Evolutionary conservation across 2,113 vertebrate species (phyloP).

Genomic region (Phalacrocorax carbo): DNA sequence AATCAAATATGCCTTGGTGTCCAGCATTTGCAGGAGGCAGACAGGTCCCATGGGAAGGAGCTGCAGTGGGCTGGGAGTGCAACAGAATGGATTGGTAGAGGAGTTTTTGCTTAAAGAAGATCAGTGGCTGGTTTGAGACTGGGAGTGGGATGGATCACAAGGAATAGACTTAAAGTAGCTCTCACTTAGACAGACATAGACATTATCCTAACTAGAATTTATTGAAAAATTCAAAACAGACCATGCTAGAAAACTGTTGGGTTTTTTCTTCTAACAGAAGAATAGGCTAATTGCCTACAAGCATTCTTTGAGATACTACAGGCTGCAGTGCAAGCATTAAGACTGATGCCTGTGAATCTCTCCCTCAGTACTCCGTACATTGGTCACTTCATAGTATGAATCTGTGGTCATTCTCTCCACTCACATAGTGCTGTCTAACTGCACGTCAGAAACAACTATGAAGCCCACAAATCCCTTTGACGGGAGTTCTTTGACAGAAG

Average conservation of each 20-base stretch:
- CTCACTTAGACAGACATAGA: neutral
- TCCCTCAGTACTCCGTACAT: neutral
- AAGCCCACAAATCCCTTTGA: neutral
- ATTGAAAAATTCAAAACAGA: neutral
- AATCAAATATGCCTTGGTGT: neutral
- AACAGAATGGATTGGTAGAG: neutral
- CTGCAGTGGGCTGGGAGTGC: neutral
- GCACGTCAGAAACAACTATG: neutral
- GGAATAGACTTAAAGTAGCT: neutral
- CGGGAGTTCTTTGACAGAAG: neutral
- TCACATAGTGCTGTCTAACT: neutral
- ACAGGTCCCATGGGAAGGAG: neutral
- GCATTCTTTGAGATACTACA: neutral
- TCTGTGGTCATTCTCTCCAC: neutral
- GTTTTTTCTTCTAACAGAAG: neutral
- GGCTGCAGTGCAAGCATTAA: neutral
- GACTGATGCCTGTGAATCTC: neutral
- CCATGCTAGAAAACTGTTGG: neutral
- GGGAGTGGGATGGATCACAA: neutral
- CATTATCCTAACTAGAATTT: neutral
- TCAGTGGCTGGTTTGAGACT: neutral
- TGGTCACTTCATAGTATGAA: neutral
- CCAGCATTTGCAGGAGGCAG: neutral
- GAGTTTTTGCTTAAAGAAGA: neutral
- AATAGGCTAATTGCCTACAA: neutral